Percentiles rank a stretch among this genome's conserved stretches.
These are phyloP conservation scores for Bujurquina vittata DNA, from an alignment of 2,113 vertebrate genomes.

Conservation along the genomic window DNA sequence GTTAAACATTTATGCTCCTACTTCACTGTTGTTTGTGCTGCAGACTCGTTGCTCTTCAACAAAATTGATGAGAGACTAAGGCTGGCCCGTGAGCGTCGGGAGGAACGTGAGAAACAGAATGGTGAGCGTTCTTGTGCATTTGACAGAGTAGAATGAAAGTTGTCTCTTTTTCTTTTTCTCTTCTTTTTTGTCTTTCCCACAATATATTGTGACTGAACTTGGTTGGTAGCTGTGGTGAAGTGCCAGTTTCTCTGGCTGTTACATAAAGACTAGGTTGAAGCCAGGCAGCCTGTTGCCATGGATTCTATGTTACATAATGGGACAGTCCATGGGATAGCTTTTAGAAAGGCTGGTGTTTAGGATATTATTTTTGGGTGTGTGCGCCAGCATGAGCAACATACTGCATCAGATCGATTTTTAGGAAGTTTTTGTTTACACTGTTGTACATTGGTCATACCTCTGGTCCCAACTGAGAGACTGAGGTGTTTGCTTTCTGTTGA, in stretches of 20 bases:
- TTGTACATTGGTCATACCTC: constrained; percentile 20
- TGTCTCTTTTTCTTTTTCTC: not conserved
- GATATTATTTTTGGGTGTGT: not conserved
- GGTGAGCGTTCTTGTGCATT: constrained; percentile 77
- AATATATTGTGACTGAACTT: constrained; percentile 47
- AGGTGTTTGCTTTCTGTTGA: constrained; percentile 56
- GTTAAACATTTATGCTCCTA: not conserved
- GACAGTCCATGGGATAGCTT: constrained; percentile 37
- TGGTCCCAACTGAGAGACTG: constrained; percentile 6
- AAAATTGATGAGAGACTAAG: constrained; percentile 93
- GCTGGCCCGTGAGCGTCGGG: constrained; percentile 91
- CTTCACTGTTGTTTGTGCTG: constrained; percentile 46
- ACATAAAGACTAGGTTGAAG: constrained; percentile 66
- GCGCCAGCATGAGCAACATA: not conserved
- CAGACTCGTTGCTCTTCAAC: constrained; percentile 87
- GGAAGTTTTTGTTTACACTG: constrained; percentile 2
- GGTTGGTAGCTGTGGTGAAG: constrained; percentile 60
- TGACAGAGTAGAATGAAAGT: not conserved
- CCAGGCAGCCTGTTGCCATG: constrained; percentile 65
- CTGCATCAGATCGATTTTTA: not conserved
- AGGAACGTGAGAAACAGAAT: constrained; percentile 89
- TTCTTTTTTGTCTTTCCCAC: not conserved
- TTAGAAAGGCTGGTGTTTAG: constrained; percentile 27
- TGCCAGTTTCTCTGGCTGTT: constrained; percentile 57
- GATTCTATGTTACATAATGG: constrained; percentile 65